Base-by-base conservation (phyloP, 2,113 vertebrate genomes). In the Carlito syrichta region DNA sequence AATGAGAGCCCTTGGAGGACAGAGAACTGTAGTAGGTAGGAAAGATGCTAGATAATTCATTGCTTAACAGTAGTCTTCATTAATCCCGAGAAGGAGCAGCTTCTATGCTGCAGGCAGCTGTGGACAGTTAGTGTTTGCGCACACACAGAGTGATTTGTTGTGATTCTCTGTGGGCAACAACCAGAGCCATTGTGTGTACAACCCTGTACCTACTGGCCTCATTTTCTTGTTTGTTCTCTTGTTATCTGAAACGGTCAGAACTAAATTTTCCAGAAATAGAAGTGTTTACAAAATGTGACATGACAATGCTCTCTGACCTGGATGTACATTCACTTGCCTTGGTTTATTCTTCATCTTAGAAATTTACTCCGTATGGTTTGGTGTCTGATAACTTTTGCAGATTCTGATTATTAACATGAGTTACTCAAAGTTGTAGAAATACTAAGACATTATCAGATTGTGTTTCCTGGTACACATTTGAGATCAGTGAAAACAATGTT, bases 331-430 rank as follows among this genome's bases (percentile, higher is more conserved):
- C 68, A 52, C 66, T 87, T 96, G 38, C 56, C 91, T 91, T 96
- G 94, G 81, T 77, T 95, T 91, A n/a, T 89, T 71, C 89, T 93
- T 96, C 94, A 56, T 91, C 78, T 84, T 96, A 83, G 84, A 94
- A 79, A 0, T 4, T 92, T 81, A 60, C 4, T 84, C 1, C 0
- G 0, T 66, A 1, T 38, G 14, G 1, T 56, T 86, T 94, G 60
- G 40, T 6, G 19, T 89, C 32, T 79, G 92, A 0, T 74, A 87
- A 60, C 30, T 88, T 77, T 78, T 73, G 50, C 74, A 94, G 73
- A 81, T 69, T 62, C 27, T 60, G 40, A 77, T 45, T 76, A 66
- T 74, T 90, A 56, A 54, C 12, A 73, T 14, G 43, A 12, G 16
- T 43, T 78, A 0, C 45, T 96, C n/a, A 43, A 38, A 45, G 43